phyloP scores from a whole-genome alignment of 2,888 invertebrate genomes.

The Torymus aiolomorphi region DNA sequence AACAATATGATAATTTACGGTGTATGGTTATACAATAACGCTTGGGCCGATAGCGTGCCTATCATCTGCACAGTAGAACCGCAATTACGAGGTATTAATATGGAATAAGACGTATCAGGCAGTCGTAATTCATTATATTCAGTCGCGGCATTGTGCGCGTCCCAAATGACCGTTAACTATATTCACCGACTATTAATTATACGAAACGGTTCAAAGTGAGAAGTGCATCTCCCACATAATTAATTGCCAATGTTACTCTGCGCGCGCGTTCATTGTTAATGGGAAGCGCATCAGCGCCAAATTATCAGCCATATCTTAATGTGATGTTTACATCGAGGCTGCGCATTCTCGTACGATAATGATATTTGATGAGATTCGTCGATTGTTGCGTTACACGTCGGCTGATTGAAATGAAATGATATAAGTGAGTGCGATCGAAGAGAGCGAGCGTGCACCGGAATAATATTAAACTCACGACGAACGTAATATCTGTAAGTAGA shows the following conservation, averaged over 20 bases:
- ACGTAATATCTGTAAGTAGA: too few species aligned
- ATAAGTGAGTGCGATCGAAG: too few species aligned
- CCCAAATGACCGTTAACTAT: conserved; percentile 12
- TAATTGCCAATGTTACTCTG: conserved; percentile 20
- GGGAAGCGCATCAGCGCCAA: not conserved
- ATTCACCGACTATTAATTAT: conserved; percentile 12
- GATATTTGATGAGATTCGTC: conserved; percentile 19
- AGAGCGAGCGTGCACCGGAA: too few species aligned
- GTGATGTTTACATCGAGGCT: conserved; percentile 7
- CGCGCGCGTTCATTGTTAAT: conserved; percentile 1
- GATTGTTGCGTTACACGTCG: not conserved
- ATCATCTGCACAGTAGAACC: not conserved
- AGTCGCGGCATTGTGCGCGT: not conserved
- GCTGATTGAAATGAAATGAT: not conserved
- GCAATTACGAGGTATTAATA: conserved; percentile 6
- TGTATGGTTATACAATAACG: too few species aligned
- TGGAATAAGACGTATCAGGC: conserved; percentile 4
- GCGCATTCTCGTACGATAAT: not conserved
- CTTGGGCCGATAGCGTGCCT: too few species aligned
- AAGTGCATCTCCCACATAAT: conserved; percentile 4
- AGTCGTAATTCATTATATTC: not conserved
- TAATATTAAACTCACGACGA: too few species aligned
- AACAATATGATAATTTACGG: too few species aligned
- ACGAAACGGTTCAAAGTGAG: conserved; percentile 8
- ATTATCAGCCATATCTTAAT: conserved; percentile 25